Percentiles rank a stretch among this genome's conserved stretches.
phyloP scores from a whole-genome alignment of 2,888 invertebrate species.

The Heliconius sara region DNA sequence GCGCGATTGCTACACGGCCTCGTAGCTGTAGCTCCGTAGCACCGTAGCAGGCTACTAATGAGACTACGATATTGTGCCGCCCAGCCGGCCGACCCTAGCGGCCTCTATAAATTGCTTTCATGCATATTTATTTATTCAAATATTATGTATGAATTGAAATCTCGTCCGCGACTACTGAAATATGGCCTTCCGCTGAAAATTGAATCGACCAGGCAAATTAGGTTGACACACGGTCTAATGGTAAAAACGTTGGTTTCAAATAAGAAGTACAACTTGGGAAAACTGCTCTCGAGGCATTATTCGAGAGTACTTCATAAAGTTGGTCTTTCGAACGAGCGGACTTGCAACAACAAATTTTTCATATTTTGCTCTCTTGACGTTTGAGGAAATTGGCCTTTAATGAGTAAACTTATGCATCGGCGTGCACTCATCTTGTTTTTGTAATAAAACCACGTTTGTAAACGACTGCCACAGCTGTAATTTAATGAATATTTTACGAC shows the following conservation, averaged over 20 bases:
- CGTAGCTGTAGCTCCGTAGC: slow-evolving; percentile 61
- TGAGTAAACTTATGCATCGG: slow-evolving; percentile 65
- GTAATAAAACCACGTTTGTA: slow-evolving; percentile 44
- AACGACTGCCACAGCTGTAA: slow-evolving; percentile 41
- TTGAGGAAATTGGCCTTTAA: slow-evolving; percentile 66
- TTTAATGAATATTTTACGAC: slow-evolving; percentile 45
- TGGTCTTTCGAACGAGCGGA: slow-evolving; percentile 52
- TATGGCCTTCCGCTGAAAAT: slow-evolving; percentile 72
- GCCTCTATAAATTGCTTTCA: slow-evolving; percentile 83
- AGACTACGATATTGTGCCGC: slow-evolving; percentile 75
- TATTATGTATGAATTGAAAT: slow-evolving; percentile 82
- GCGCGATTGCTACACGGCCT: slow-evolving; percentile 63
- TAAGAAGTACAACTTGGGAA: slow-evolving; percentile 53
- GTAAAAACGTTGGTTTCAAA: slow-evolving; percentile 53
- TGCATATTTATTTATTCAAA: slow-evolving; percentile 85
- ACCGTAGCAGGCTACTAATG: slow-evolving; percentile 72
- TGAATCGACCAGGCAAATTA: slow-evolving; percentile 77
- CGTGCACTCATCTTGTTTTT: slow-evolving; percentile 53
- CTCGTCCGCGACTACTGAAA: slow-evolving; percentile 78
- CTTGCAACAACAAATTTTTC: slow-evolving; percentile 59
- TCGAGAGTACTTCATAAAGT: slow-evolving; percentile 60
- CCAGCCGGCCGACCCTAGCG: slow-evolving; percentile 61
- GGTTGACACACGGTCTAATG: slow-evolving; percentile 60
- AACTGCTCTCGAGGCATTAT: slow-evolving; percentile 56
- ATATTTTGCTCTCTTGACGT: slow-evolving; percentile 62